Evolutionary conservation across 2,888 invertebrate genomes (phyloP).

Genomic region (Hyposoter didymator): DNA sequence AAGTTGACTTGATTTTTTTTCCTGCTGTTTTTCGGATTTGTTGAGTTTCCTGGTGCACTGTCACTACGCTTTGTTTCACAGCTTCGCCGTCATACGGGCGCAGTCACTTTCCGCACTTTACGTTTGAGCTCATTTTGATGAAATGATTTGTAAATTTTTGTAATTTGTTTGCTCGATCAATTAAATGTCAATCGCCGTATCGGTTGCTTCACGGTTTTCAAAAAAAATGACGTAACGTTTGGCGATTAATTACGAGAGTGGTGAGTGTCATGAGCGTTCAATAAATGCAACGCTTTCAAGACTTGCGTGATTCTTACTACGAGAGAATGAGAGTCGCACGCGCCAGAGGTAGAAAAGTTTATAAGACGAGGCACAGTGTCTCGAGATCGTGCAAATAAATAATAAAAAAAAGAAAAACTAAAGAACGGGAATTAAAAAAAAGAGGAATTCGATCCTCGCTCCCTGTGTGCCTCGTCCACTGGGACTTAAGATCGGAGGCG

Average conservation of each 20-base stretch:
- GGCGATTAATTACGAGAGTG: neutral
- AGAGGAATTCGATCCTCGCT: conserved; percentile 38
- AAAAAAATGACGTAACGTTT: neutral
- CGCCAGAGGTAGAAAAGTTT: conserved; percentile 56
- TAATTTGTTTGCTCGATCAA: neutral
- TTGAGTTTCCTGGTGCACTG: neutral
- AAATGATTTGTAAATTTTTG: neutral
- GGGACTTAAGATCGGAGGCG: conserved; percentile 12
- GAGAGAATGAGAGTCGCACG: conserved; percentile 54
- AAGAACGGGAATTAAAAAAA: conserved; percentile 12
- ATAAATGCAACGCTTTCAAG: conserved; percentile 49
- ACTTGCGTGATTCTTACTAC: conserved; percentile 61
- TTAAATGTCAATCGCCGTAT: neutral
- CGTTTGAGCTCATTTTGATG: neutral
- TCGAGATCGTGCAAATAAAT: conserved; percentile 32
- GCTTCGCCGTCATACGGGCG: neutral
- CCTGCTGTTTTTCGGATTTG: neutral
- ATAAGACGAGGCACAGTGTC: conserved; percentile 42
- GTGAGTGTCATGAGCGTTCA: neutral
- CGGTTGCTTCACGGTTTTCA: too few relatives aligned
- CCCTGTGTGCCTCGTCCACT: conserved; percentile 9
- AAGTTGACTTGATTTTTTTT: neutral
- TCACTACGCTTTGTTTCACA: neutral
- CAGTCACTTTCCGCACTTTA: neutral
- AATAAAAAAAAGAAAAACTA: neutral